Conservation (phyloP, 2,888 invertebrate species). For the Platerodrilus igneus region DNA sequence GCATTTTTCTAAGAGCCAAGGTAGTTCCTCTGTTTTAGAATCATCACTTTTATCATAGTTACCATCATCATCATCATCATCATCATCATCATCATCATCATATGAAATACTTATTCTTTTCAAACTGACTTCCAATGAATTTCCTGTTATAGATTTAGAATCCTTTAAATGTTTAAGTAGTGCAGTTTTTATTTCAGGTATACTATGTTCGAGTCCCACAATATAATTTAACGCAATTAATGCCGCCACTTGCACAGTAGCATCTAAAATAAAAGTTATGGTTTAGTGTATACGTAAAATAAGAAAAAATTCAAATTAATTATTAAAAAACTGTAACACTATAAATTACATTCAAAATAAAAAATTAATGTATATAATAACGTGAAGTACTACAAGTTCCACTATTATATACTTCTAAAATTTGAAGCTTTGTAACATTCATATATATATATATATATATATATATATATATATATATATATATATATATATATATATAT, state of each 20-base stretch:
- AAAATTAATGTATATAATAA: no score
- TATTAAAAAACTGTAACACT: no score
- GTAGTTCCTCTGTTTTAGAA: slow-evolving; percentile 29
- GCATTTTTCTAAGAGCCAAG: slow-evolving; percentile 63
- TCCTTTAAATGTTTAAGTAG: slow-evolving; percentile 47
- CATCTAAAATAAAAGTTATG: slow-evolving; percentile 59
- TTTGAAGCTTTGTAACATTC: no score
- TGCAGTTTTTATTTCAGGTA: slow-evolving; percentile 57
- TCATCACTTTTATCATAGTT: slow-evolving; percentile 40
- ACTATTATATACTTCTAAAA: no score
- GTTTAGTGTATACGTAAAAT: no score
- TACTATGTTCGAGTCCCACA: slow-evolving; percentile 59
- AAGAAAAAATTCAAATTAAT: no score
- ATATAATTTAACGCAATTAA: slow-evolving; percentile 70
- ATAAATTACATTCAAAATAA: no score
- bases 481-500: no score
- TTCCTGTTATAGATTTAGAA: slow-evolving; percentile 1
- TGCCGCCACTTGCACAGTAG: slow-evolving; percentile 67
- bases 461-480: no score
- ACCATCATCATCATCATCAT: slow-evolving; percentile 44
- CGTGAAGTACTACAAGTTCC: no score
- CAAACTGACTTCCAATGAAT: no score
- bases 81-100: slow-evolving; percentile 33
- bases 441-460: no score
- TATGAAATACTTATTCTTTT: slow-evolving; percentile 32